Evolutionary conservation across 2,888 invertebrate species (phyloP), one percentile per base, ranked within the genome.

Genomic region (Eledona agricola): DNA sequence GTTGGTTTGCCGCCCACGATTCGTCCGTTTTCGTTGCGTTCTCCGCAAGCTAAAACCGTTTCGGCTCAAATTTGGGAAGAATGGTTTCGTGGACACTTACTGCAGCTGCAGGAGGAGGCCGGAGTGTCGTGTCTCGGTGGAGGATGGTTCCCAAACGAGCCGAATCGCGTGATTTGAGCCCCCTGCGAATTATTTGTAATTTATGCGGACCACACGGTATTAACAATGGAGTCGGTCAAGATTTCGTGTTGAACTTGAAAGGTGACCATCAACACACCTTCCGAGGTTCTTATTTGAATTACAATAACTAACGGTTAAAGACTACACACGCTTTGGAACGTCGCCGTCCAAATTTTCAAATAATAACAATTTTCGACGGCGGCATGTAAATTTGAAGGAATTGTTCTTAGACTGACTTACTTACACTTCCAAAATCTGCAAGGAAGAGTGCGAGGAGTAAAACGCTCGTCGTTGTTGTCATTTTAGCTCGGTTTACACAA

Each of bases 1-100:
- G 92, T 85, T 9, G 87, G 85, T 42, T 83, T 82, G 1, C 93
- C 93, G 1, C 91, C 92, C 0, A 93, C 90, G 60, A 94, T 91
- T 52, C 93, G 82, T 38, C 86, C 84, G 58, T 85, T 88, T 65
- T 92, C 90, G 71, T 92, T 91, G 66, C 89, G 81, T 71, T 89
- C 85, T 2, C 93, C 93, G 67, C 93, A 93, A 74, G 86, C 90
- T 91, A 78, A 51, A 72, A 31, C 29, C 4, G 3, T 5, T 6
- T 12, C 35, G 22, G 20, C 5, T 7, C 4, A 17, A 16, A 43
- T 3, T 43, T 17, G 4, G 15, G 4, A 28, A 46, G 20, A 40
- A 12, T 11, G 2, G 11, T 2, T 38, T 42, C 4, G 13, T 7
- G 5, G 25, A 83, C 86, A 83, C 86, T 83, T 70, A 88, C 88